Evolutionary conservation across 2,113 vertebrate species (phyloP), one percentile per base, ranked within the genome.

Genomic region (Cebidichthys violaceus): DNA sequence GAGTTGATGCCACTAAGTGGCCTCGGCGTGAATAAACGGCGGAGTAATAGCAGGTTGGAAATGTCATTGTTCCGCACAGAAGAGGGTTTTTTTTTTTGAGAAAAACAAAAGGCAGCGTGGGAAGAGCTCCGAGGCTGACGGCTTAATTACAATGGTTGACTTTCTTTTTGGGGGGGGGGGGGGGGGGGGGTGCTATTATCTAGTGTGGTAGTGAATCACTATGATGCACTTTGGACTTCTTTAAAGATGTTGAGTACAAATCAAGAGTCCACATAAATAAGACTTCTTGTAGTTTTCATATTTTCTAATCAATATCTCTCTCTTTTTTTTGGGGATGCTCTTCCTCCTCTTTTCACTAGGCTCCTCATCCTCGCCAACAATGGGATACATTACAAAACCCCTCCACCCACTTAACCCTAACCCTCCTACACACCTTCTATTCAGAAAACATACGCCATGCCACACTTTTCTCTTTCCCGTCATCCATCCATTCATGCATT

Each of bases 121-220:
- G 84, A 82, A 75, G 84, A 57, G 70, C 76, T 75, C 20, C 4
- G 57, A 54, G 81, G 69, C 78, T 83, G 90, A 91, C 76, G 88
- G 6, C 57, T 87, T 93, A 93, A 93, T 92, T 85, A 90, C 87
- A 88, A 39, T 92, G 78, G 67, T 87, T 89, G 81, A 9, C 54
- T 83, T 87, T 70, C 65, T 35, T 24, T 57, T 57, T 22, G 52
- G 10, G 55, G 59, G 60, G 29, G 52, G 64, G 47, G 20, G 37
- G 22, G 50, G 35, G 35, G 24, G 57, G 47, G 47, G 86, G 77
- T 84, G 71, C 88, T 90, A 87, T 86, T 59, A 55, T 85, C 75
- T 43, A 33, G 64, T 17, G 78, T 61, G 81, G 70, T n/a, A 73
- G 52, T 68, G 75, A 87, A 83, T 70, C 76, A 84, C 78, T 64